These are phyloP conservation scores for Drosophila santomea DNA, from an alignment of 1,140 invertebrate species.

Conservation along the genomic window DNA sequence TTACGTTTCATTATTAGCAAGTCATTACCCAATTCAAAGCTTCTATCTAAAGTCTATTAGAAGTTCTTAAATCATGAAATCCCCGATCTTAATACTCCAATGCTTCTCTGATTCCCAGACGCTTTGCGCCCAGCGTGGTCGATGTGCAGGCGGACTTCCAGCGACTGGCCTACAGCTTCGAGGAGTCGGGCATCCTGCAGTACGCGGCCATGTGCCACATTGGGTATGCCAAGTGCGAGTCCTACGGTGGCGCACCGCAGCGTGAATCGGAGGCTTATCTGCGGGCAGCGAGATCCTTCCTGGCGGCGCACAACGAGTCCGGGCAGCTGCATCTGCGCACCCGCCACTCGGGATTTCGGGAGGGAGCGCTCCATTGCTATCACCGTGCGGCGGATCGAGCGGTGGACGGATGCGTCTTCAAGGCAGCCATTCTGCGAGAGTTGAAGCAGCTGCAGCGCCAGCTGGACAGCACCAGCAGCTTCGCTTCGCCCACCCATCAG, in stretches of 20 bases:
- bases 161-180: conserved; percentile 73
- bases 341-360: conserved; percentile 54
- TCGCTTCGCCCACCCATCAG: conserved; percentile 77
- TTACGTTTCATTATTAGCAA: too few species aligned
- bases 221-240: conserved; percentile 79
- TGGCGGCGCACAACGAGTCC: conserved; percentile 58
- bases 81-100: too few species aligned
- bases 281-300: conserved; percentile 69
- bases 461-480: conserved; percentile 73
- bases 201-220: conserved; percentile 83
- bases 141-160: conserved; percentile 80
- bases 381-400: conserved; percentile 66
- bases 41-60: too few species aligned
- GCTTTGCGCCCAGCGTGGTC: conserved; percentile 75
- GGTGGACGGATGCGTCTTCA: conserved; percentile 70
- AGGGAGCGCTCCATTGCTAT: conserved; percentile 78
- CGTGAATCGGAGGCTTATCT: conserved; percentile 74
- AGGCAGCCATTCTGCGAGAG: conserved; percentile 79
- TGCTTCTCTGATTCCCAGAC: conserved; percentile 41
- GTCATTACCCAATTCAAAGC: too few species aligned
- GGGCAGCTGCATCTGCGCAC: conserved; percentile 55
- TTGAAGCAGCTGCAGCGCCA: conserved; percentile 61
- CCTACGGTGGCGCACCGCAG: conserved; percentile 56
- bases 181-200: conserved; percentile 75
- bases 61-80: too few species aligned